Evolutionary conservation across 2,113 vertebrate genomes (phyloP), one percentile per base, ranked within the genome.

Genomic region (Crotophaga sulcirostris): DNA sequence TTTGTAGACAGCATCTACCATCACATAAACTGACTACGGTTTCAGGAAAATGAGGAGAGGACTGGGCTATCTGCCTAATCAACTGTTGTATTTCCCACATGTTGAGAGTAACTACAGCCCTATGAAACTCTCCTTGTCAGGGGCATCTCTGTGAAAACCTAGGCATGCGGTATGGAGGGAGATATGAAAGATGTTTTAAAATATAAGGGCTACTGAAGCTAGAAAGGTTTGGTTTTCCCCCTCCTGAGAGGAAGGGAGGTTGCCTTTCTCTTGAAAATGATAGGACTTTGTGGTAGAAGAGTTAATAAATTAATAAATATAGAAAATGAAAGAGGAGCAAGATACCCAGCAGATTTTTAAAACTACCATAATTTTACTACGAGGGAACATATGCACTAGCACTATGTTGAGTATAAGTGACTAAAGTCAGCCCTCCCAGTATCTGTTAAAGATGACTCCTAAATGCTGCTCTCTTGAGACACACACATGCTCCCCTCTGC

Each of bases 371-470:
- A 13, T 83, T 95, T 89, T 95, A 34, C 38, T 81, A 33, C 0
- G 1, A 63, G 55, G 63, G 12, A 80, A 45, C 0, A 0, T 23
- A 74, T 26, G 78, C 14, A 56, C 44, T 42, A 75, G 47, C 38
- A 59, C 52, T 86, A 36, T 26, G 88, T 3, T 63, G 25, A 94
- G 55, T 13, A n/a, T 20, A 52, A 94, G 63, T 4, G 4, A 18
- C 79, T 69, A 42, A 66, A 55, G 68, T 86, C 85, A 94, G 42
- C 29, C 34, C 44, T 54, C 81, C 31, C 28, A 94, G 34, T 21
- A 81, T 67, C 64, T 83, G 68, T 28, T 74, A 77, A 42, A 84
- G 88, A 81, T 33, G 86, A 89, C 52, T 89, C 73, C 76, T 77
- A 63, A 88, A 90, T 1, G 3, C 26, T 38, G 23, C 49, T 78